phyloP scores from a whole-genome alignment of 2,797 vertebrate species.

The Lates japonicus region DNA sequence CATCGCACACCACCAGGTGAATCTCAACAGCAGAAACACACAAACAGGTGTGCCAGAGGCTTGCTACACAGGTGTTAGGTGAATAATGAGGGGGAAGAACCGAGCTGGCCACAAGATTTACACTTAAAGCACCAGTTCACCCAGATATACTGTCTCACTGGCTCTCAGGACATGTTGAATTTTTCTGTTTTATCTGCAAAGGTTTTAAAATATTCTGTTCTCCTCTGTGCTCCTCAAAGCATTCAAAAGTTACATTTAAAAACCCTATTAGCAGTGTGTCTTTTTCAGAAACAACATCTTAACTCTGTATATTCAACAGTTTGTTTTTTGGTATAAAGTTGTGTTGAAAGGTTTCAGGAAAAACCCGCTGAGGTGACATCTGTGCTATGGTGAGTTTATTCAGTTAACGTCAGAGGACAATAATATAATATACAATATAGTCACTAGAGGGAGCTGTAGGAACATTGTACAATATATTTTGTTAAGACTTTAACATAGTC shows the following conservation, averaged over 20 bases:
- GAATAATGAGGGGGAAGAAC: neutral
- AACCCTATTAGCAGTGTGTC: neutral
- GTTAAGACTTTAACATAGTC: neutral
- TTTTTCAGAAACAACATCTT: neutral
- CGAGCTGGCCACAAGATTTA: neutral
- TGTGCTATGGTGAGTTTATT: neutral
- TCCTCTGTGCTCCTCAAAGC: neutral
- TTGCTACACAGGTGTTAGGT: neutral
- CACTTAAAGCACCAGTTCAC: neutral
- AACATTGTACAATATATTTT: neutral
- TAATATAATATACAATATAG: neutral
- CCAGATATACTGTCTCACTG: neutral
- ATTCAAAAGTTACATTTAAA: neutral
- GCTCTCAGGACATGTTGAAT: neutral
- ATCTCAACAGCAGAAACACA: neutral
- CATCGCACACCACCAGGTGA: slow-evolving; percentile 90
- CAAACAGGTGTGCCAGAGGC: too few species aligned
- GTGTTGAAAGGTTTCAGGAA: neutral
- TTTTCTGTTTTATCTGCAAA: neutral
- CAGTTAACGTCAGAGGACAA: neutral
- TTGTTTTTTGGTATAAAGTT: too few species aligned
- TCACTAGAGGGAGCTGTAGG: neutral
- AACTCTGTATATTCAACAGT: neutral
- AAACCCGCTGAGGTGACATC: neutral
- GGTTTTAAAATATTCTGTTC: neutral